Base-by-base conservation (phyloP, 2,113 vertebrate species). In the Gymnorhina tibicen region DNA sequence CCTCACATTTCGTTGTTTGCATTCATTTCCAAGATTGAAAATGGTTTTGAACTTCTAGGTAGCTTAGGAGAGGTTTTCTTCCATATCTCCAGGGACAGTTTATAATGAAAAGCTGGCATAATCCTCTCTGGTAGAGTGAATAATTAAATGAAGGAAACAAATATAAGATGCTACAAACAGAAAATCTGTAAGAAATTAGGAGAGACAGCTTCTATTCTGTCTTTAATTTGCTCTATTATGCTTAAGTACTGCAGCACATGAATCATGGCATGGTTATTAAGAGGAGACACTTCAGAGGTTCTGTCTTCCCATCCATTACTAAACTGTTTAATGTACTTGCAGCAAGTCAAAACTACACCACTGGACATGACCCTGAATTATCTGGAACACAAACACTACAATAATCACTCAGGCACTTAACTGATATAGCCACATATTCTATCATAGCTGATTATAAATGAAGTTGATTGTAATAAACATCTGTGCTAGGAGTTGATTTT, bases 191-290 rank as follows among this genome's bases (percentile, higher is more conserved):
- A 69, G 81, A 85, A 81, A 95, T 92, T 81, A 73, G 56, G n/a
- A 85, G 52, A 91, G 83, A 80, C 73, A 80, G 83, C 52, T 91
- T 90, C 77, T 94, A 68, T 52, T 89, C 50, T 80, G 60, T 67
- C 90, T 86, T 92, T 88, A 90, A 86, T 86, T 90, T 88, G 44
- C 60, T 66, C 93, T 66, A 82, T 73, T 90, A 89, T 50, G 64
- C 66, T 55, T 52, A 87, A 91, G 56, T 55, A 85, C 44, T 79
- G 58, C 72, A 76, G 86, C 63, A 66, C 78, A 55, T 46, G 70
- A 93, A 83, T 81, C 39, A 47, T 33, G 26, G 55, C 88, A 74
- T 7, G 64, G 67, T 85, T 90, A 85, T 80, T 80, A 90, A 50
- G 59, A 85, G 49, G 35, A 91, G 75, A 77, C 63, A 56, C 50